Base-by-base conservation (phyloP, 2,797 vertebrate genomes). In the Sebastes taczanowskii region DNA sequence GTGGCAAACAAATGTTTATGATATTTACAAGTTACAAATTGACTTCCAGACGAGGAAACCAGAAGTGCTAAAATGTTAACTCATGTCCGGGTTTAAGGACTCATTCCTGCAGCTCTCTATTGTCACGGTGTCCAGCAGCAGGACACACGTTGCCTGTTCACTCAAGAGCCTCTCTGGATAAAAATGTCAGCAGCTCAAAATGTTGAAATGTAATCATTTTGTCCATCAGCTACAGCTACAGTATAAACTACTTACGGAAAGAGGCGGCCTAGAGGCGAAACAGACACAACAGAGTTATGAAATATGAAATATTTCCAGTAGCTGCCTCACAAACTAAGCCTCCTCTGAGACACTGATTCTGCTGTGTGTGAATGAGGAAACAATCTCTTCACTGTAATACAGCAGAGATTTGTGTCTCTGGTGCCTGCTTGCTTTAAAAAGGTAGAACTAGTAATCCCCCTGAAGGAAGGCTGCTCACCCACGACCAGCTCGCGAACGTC, bases 401-500 rank as follows among this genome's bases (percentile, higher is more conserved):
- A 52, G 61, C 53, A 16, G 61, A 4, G 23, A 67, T 76, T 68
- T 70, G 46, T n/a, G 9, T 53, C 18, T 53, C 59, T 59, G 34
- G 35, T 59, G 62, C 56, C 42, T 52, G n/a, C 46, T 42, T 52
- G n/a, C 62, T 80, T n/a, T 9, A 66, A 0, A 7, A 22, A 53
- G 30, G n/a, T 22, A 30, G 30, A 5, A 64, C 11, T 4, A 63
- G 9, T 52, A 49, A 35, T 25, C 25, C 53, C 27, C 25, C 25
- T 11, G 16, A 58, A 52, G 49, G 49, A 27, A 23, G 70, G 46
- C 8, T 58, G 94, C 98, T 97, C 91, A 99, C 99, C 99, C 34
- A 99, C 98, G 23, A 99, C 98, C 92, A 99, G 95, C 91, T 99
- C 99, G 2, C 97, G 94, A 0, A 99, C 98, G 2, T 99, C 99